Evolutionary conservation across 2,797 vertebrate species (phyloP), one percentile per base, ranked within the genome.

Genomic region (Chromis chromis): DNA sequence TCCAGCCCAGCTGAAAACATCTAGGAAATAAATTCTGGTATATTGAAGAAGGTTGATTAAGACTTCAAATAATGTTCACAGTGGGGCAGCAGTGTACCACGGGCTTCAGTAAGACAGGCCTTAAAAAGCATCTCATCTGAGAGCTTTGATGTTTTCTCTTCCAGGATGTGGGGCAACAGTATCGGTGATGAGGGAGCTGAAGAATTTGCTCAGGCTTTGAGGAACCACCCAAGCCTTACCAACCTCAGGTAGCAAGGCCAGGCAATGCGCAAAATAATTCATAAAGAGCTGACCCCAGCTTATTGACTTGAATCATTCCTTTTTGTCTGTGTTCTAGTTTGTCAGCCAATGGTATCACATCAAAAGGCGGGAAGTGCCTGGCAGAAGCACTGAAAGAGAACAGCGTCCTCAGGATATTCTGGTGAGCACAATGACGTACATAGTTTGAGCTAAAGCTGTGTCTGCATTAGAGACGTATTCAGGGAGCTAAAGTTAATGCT

Each of bases 131-230:
- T 25, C 9, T 33, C 39, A 10, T 2, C 39, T 31, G 4, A n/a
- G 16, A 49, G 14, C 39, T 52, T 25, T 10, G 21, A 52, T 48
- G 7, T 56, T 4, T 71, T 22, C 56, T 4, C 58, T 55, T 73
- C 80, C 88, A 98, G 98, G 57, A 98, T 99, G 98, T 99, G 98
- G 98, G 98, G 97, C 8, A 99, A 99, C 88, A 90, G 82, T 1
- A 94, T 99, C 0, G 96, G 97, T 2, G 96, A 99, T 0, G 95
- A 96, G 84, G 98, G 97, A 14, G 98, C 98, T 1, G 92, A 92
- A 49, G 97, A 96, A 0, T 99, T 99, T 3, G 96, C 96, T 0
- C 95, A 96, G 55, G 96, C 97, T 25, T 72, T 99, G 88, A 95
- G 85, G 89, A 93, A 96, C 84, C 97, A 99, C 76, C 94, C 95